phyloP scores from a whole-genome alignment of 2,888 invertebrate species.

The Pristionchus arcanus region DNA sequence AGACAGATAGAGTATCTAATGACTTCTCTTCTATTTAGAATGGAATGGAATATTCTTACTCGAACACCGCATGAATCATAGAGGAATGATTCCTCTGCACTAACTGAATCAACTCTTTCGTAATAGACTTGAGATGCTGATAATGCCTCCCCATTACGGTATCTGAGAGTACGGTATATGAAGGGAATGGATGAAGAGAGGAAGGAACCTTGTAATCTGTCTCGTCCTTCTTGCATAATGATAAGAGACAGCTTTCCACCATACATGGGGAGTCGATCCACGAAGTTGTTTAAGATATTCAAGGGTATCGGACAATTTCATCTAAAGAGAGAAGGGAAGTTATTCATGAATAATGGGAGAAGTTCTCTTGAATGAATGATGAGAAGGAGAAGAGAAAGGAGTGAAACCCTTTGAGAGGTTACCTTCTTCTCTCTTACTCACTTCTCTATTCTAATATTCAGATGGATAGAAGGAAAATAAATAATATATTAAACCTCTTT shows the following conservation, averaged over 20 bases:
- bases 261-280: conserved; percentile 87
- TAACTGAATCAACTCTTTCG: conserved; percentile 89
- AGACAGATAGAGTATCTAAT: not conserved
- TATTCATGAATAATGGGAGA: conserved; percentile 1
- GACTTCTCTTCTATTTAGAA: too few species aligned
- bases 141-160: conserved; percentile 89
- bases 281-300: conserved; percentile 85
- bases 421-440: not conserved
- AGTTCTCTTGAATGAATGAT: conserved; percentile 10
- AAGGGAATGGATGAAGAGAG: not conserved
- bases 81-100: conserved; percentile 87
- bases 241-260: conserved; percentile 92
- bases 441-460: not conserved
- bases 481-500: conserved; percentile 74
- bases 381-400: conserved; percentile 5
- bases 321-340: conserved; percentile 76
- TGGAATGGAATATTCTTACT: conserved; percentile 57
- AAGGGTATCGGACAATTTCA: conserved; percentile 85
- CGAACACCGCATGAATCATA: conserved; percentile 86
- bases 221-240: conserved; percentile 88
- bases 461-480: too few species aligned
- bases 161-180: conserved; percentile 80
- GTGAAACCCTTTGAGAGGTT: not conserved
- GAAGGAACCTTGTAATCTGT: conserved; percentile 81
- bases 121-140: conserved; percentile 90